Evolutionary conservation across 2,888 invertebrate species (phyloP).

Genomic region (Lacanobia oleracea): DNA sequence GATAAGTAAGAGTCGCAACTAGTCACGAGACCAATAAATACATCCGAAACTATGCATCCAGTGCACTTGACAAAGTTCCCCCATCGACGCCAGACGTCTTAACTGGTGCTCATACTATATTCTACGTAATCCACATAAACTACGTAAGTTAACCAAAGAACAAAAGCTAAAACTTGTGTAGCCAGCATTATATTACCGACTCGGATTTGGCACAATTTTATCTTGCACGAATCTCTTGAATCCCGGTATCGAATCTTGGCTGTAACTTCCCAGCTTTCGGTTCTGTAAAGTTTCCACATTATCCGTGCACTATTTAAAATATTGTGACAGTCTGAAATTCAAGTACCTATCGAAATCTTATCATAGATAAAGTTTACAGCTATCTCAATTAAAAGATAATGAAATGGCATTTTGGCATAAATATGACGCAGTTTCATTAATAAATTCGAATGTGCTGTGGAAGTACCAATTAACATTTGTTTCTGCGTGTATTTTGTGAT

Average conservation of each 20-base stretch:
- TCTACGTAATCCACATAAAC: constrained; percentile 13
- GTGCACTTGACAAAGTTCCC: constrained; percentile 29
- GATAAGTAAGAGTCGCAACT: constrained; percentile 13
- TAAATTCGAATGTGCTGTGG: constrained; percentile 6
- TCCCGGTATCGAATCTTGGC: constrained; percentile 42
- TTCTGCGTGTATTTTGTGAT: constrained; percentile 5
- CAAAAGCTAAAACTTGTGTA: constrained; percentile 35
- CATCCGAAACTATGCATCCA: constrained; percentile 7
- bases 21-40: constrained; percentile 12
- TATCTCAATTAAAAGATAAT: constrained; percentile 40
- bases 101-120: constrained; percentile 8
- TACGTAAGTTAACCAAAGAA: constrained; percentile 36
- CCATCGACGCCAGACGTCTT: constrained; percentile 18
- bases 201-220: constrained; percentile 51
- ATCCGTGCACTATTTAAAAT: constrained; percentile 20
- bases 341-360: constrained; percentile 24
- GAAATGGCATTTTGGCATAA: constrained; percentile 25
- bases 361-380: constrained; percentile 27
- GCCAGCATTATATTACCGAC: constrained; percentile 43
- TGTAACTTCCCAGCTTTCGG: constrained; percentile 42
- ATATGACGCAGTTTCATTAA: constrained; percentile 38
- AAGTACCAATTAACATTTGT: constrained; percentile 9
- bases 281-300: constrained; percentile 12
- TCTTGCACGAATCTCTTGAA: constrained; percentile 49
- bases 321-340: constrained; percentile 11